Evolutionary conservation across 2,113 vertebrate species (phyloP), one percentile per base, ranked within the genome.

Genomic region (Oncorhynchus gorbuscha): DNA sequence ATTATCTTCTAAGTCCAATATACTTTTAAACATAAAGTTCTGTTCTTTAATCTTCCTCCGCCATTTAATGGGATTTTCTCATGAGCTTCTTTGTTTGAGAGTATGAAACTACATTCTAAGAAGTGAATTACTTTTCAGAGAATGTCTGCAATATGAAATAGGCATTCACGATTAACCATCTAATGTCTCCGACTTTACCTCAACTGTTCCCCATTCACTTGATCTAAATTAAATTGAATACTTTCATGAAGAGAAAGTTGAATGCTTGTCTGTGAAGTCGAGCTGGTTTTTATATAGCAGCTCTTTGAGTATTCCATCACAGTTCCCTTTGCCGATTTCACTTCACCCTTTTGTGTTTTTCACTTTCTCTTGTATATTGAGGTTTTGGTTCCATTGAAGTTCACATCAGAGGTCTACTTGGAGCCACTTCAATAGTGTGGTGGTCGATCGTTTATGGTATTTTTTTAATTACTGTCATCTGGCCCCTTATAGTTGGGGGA

Each of bases 61-160:
- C 48, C 83, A 80, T 87, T 81, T 87, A 88, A 92, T 84, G 80
- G 28, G 78, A 81, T 87, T 90, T 77, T 86, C 85, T 84, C 76
- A 49, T 58, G 71, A 85, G 79, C 76, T 61, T 78, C 86, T 91
- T 90, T 85, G 78, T 88, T 88, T 83, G 69, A 70, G 30, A 76
- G 70, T 73, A 75, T 74, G 68, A 85, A 22, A 66, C 64, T 81
- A 83, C 87, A 83, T 90, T 89, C 84, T 89, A 79, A 75, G 73
- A 88, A 84, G 80, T 90, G 92, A 91, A 93, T 94, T 91, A 82
- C 85, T 83, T 92, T 93, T 89, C 81, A 35, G 80, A 78, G 79
- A 80, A 79, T 83, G 66, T 83, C 77, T 84, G 82, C 69, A 59
- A 64, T 76, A 72, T 78, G 81, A 89, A 87, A 82, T 78, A 69